Conservation (phyloP, 2,113 vertebrate species). For the Pica pica region DNA sequence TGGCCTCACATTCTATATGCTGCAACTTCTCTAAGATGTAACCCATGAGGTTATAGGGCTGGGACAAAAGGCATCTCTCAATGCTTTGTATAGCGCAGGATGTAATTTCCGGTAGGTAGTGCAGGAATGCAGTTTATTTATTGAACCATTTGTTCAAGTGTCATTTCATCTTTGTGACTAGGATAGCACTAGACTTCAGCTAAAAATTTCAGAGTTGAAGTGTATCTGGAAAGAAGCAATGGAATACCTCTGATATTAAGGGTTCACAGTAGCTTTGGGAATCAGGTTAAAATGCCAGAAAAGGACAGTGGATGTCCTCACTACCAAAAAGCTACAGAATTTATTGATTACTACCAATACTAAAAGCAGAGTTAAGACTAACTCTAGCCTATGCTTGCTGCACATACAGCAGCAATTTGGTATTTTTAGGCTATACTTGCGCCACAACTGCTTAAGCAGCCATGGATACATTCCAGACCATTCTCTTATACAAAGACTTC, state of each 20-base stretch:
- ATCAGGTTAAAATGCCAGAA: neutral
- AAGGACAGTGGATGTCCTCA: neutral
- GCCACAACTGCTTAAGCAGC: neutral
- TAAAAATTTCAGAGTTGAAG: neutral
- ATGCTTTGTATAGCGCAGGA: neutral
- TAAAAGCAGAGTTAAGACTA: neutral
- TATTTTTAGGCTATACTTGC: neutral
- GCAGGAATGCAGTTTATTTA: neutral
- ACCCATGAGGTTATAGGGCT: neutral
- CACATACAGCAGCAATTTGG: neutral
- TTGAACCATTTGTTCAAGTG: neutral
- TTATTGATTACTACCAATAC: neutral
- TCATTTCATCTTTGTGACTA: neutral
- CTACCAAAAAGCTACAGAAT: neutral
- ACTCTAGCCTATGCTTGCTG: neutral
- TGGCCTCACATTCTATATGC: neutral
- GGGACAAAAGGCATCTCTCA: neutral
- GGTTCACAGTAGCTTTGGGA: neutral
- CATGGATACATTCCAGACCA: neutral
- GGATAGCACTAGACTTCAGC: neutral
- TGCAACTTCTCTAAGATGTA: neutral
- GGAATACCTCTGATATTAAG: neutral
- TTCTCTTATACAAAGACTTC: neutral
- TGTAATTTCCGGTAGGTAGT: neutral
- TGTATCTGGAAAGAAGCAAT: neutral